Base-by-base conservation (phyloP, 2,888 invertebrate genomes). In the Xestobium rufovillosum region DNA sequence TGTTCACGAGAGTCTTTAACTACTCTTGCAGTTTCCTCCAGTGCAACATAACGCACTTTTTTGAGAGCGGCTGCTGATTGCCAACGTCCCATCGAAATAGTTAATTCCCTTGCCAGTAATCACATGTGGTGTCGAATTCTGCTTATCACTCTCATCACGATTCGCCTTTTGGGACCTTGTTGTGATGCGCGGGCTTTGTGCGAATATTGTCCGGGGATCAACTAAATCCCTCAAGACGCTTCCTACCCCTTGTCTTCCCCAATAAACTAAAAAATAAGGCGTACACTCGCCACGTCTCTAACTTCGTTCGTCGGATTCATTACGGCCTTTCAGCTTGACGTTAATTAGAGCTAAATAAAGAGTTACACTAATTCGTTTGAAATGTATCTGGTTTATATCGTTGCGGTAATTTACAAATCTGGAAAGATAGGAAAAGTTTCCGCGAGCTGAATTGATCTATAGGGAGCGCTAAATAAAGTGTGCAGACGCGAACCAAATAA, bases 101-200 rank as follows among this genome's bases (percentile, higher is more conserved):
- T n/a, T n/a, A 19, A 19, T 6, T 19, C 23, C 23, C 23, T 19
- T 19, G 6, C n/a, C 23, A 29, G 51, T 50, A 50, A 53, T 52
- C 50, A 50, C 51, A 50, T 56, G 54, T 56, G 54, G 57, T 51
- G 51, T 53, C 53, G 28, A 38, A 45, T 43, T 44, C 47, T 50
- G 45, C 54, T 58, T 58, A 55, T 59, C 60, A 52, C 49, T 52
- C 55, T 49, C 51, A 55, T 60, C 61, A 60, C 58, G 56, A 59
- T 57, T 44, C 44, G 28, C 50, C 62, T 48, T 60, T 15, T 23
- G 57, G 49, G 63, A 56, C 51, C 42, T n/a, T 47, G 48, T 55
- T 49, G 51, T 50, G 50, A 50, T 50, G 58, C 53, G 55, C 55
- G 51, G 51, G 53, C 51, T 51, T 45, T 40, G 34, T 38, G 31